Evolutionary conservation across 2,888 invertebrate genomes (phyloP), one percentile per base, ranked within the genome.

Genomic region (Campoletis raptor): DNA sequence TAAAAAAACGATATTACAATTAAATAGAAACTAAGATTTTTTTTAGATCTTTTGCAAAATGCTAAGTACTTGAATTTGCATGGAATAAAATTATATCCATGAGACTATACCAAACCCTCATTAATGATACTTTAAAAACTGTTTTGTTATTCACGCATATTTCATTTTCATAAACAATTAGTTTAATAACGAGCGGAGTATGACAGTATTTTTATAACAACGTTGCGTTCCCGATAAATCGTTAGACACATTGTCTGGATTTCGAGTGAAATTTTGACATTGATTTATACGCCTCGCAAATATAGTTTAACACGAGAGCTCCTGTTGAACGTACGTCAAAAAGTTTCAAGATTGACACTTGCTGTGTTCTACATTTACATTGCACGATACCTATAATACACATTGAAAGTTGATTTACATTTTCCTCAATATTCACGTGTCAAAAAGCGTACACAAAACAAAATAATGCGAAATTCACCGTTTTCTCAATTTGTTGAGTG

Each of bases 311-410:
- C 0, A 79, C 57, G 69, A 61, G 42, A 12, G 69, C 45, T 48
- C 40, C 36, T 12, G 77, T 72, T 72, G 54, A 84, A 84, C 37
- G 57, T 48, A 69, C 40, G 61, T 79, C 37, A 61, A 36, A 30
- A 74, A 80, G 79, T 79, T 84, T 80, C 45, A 12, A 73, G 36
- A 30, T 70, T 66, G 18, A n/a, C 37, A 18, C 37, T 36, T 18
- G 78, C 21, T 36, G 37, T 10, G 18, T 7, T 73, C 21, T 45
- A 42, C 61, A 40, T n/a, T 24, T 36, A 73, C 78, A 67, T 83
- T 73, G 15, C 12, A 45, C 30, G 52, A 52, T 30, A 30, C 30
- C 30, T 30, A 30, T 42, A 64, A 70, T 15, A n/a, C 77, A 61
- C 48, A 48, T 82, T 45, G 36, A 57, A 42, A 70, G 45, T 61